Evolutionary conservation across 2,888 invertebrate genomes (phyloP), one percentile per base, ranked within the genome.

Genomic region (Magallana nippona): DNA sequence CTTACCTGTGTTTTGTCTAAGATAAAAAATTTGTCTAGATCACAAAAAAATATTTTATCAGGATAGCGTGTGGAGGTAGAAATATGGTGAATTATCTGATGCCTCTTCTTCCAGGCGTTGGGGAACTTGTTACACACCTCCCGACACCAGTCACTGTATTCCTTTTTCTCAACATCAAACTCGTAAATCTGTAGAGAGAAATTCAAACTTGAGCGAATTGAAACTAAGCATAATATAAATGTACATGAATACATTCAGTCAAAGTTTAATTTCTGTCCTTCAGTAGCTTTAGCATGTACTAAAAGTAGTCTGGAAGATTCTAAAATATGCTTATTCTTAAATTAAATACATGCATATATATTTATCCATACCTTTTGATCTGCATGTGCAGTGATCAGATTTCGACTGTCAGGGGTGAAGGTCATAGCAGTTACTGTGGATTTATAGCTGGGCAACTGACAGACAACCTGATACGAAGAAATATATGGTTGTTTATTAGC

Each of bases 401-500:
- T 95, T 8, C 96, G 95, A 1, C 94, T 94, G 11, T 93, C 93
- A 22, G 95, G 95, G 91, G 96, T 96, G 77, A 98, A 95, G 0
- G 96, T 95, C 88, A 98, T 91, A 0, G 97, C 97, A 0, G 97
- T 96, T 0, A 97, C 96, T 60, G 96, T 95, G 86, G 95, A 96
- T 15, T 95, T 94, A 92, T 97, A 96, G 56, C 95, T 96, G 0
- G 98, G 98, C 88, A 98, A 94, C 81, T 95, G 95, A 85, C 96
- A 95, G 83, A 95, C 92, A 88, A 95, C 94, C 92, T 95, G 90
- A 32, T 93, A 93, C 32, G 79, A 63, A 62, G 22, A 82, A 11
- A 57, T 44, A 44, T 44, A 44, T 3, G 44, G 44, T 44, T 44
- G 44, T 44, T 44, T 5, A 44, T 44, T 44, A 8, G 44, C 44